Percentiles rank a stretch among this genome's conserved stretches.
Conservation (phyloP, 2,113 vertebrate species). For the Oryzias curvinotus region DNA sequence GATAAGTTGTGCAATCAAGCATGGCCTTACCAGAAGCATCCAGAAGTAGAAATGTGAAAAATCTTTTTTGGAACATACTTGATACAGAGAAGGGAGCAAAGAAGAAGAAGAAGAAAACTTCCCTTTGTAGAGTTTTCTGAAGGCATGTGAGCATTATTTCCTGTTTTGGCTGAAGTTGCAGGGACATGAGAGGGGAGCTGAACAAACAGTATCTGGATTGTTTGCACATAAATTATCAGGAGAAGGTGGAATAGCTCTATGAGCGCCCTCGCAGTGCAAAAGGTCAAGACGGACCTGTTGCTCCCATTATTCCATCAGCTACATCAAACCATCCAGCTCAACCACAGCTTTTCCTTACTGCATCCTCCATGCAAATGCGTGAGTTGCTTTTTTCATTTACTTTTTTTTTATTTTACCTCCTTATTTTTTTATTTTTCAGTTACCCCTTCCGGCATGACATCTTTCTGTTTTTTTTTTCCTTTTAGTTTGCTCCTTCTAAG, state of each 20-base stretch:
- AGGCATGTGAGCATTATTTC: conserved; percentile 2
- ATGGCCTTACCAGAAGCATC: conserved; percentile 17
- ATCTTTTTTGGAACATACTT: conserved; percentile 3
- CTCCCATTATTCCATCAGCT: conserved; percentile 13
- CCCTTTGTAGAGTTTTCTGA: background rate
- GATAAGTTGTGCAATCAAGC: conserved; percentile 36
- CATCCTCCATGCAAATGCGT: background rate
- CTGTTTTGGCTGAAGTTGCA: background rate
- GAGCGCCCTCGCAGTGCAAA: conserved; percentile 6
- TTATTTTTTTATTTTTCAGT: too few relatives aligned
- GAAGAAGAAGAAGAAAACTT: background rate
- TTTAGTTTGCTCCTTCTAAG: too few relatives aligned
- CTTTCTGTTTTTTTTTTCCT: too few relatives aligned
- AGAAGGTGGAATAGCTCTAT: conserved; percentile 5
- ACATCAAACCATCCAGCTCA: background rate
- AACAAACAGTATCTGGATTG: conserved; percentile 8
- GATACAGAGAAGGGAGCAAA: background rate
- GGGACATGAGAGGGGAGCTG: conserved; percentile 1
- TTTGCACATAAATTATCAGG: conserved; percentile 4
- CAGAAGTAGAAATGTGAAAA: conserved; percentile 9
- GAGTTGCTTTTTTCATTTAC: too few relatives aligned
- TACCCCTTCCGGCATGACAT: too few relatives aligned
- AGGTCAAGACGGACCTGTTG: conserved; percentile 11
- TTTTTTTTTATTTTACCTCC: too few relatives aligned
- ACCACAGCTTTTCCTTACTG: background rate